Evolutionary conservation across 2,888 invertebrate species (phyloP).

Genomic region (Saturnia pavonia): DNA sequence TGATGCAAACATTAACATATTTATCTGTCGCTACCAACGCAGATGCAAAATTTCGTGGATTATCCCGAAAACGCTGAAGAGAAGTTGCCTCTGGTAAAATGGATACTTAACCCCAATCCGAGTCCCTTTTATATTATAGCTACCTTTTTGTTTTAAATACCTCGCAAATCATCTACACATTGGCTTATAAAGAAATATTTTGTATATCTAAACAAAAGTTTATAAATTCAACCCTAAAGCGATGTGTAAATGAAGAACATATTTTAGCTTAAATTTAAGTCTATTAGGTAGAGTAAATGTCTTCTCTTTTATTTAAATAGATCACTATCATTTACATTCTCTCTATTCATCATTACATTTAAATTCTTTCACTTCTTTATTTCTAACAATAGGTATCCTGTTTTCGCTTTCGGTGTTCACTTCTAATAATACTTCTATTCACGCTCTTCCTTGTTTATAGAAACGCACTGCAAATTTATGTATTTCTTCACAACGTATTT

Average conservation of each 20-base stretch:
- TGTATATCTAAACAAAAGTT: not conserved
- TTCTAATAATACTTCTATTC: slow-evolving; percentile 30
- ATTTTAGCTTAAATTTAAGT: slow-evolving; percentile 34
- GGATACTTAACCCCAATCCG: slow-evolving; percentile 65
- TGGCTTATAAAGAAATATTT: slow-evolving; percentile 4
- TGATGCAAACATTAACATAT: slow-evolving; percentile 66
- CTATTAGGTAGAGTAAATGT: slow-evolving; percentile 26
- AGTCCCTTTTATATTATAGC: slow-evolving; percentile 70
- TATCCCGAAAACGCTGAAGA: slow-evolving; percentile 95
- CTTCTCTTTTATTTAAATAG: slow-evolving; percentile 22
- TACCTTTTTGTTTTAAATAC: slow-evolving; percentile 40
- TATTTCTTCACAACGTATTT: not conserved
- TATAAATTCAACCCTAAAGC: not conserved
- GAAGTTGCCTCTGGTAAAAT: slow-evolving; percentile 94
- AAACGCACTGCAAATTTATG: slow-evolving; percentile 2
- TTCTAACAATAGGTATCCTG: slow-evolving; percentile 32
- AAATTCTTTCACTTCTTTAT: not conserved
- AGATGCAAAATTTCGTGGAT: slow-evolving; percentile 94
- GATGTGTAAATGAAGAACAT: slow-evolving; percentile 40
- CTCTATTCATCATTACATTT: slow-evolving; percentile 21
- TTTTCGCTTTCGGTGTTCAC: slow-evolving; percentile 35
- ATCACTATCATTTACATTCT: slow-evolving; percentile 22
- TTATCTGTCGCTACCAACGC: slow-evolving; percentile 77
- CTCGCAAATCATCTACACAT: slow-evolving; percentile 34
- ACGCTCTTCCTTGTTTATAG: slow-evolving; percentile 23